phyloP scores from a whole-genome alignment of 2,888 invertebrate genomes.

The Archaeoteleia sp. region DNA sequence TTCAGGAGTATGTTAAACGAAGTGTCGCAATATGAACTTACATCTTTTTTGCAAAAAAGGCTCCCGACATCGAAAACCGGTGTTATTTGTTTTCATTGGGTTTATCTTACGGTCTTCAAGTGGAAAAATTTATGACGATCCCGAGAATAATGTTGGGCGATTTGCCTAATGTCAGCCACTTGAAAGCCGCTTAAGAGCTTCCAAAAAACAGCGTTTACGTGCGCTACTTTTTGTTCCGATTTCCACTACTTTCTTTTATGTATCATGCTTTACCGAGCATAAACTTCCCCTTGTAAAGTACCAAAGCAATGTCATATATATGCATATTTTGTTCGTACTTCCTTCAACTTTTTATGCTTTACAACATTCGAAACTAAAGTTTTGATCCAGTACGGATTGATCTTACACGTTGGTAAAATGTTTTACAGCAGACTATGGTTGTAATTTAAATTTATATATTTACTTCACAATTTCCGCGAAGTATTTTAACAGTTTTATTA shows the following conservation, averaged over 20 bases:
- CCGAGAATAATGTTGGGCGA: constrained; percentile 33
- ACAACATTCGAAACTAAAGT: too few relatives aligned
- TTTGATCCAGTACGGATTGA: too few relatives aligned
- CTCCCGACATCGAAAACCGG: neutral
- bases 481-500: too few relatives aligned
- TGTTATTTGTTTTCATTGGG: constrained; percentile 23
- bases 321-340: too few relatives aligned
- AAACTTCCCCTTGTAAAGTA: constrained; percentile 25
- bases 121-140: constrained; percentile 29
- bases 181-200: constrained; percentile 30
- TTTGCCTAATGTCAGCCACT: constrained; percentile 52
- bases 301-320: constrained; percentile 22
- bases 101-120: constrained; percentile 6
- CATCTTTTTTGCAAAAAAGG: too few relatives aligned
- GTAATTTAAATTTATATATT: too few relatives aligned
- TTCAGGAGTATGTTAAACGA: neutral
- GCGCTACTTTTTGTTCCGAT: constrained; percentile 37
- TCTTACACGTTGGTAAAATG: too few relatives aligned
- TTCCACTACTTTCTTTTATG: constrained; percentile 23
- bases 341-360: too few relatives aligned
- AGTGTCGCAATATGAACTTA: too few relatives aligned
- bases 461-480: too few relatives aligned
- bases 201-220: constrained; percentile 22
- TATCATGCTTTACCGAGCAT: constrained; percentile 19
- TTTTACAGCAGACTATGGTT: too few relatives aligned